These are phyloP conservation scores for Pararge aegeria DNA, from an alignment of 1,140 invertebrate species.

Conservation along the genomic window DNA sequence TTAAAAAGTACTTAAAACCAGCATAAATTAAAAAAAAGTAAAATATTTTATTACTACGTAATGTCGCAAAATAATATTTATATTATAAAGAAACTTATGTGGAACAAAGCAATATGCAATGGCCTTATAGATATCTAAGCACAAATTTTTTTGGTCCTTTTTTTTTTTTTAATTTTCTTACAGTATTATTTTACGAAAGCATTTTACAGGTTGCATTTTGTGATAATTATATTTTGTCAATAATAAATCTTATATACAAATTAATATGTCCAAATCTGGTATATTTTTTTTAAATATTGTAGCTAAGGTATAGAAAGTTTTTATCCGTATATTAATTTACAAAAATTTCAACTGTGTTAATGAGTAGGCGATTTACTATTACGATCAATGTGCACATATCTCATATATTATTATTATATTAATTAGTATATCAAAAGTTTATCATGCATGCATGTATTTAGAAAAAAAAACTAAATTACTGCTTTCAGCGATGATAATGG, in stretches of 20 bases:
- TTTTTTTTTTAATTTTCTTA: conserved; percentile 43
- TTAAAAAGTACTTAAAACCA: conserved; percentile 66
- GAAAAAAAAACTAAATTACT: not conserved
- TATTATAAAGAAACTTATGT: not conserved
- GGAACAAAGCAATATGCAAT: conserved; percentile 58
- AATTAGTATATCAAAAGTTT: not conserved
- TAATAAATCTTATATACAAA: conserved; percentile 11
- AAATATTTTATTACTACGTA: conserved; percentile 4
- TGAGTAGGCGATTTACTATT: not conserved
- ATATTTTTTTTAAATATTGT: conserved; percentile 8
- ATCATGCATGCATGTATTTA: conserved; percentile 1
- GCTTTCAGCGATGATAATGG: too few relatives aligned
- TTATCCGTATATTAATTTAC: not conserved
- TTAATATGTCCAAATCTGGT: conserved; percentile 12
- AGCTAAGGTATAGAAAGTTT: not conserved
- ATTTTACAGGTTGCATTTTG: conserved; percentile 56
- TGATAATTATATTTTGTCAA: conserved; percentile 41
- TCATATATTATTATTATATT: not conserved
- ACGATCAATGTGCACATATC: not conserved
- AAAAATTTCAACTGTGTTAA: not conserved
- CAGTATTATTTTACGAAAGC: conserved; percentile 61
- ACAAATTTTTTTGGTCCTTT: conserved; percentile 37
- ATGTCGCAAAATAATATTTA: conserved; percentile 17
- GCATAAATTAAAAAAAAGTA: not conserved
- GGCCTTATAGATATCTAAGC: conserved; percentile 58